Evolutionary conservation across 2,113 vertebrate genomes (phyloP), one percentile per base, ranked within the genome.

Genomic region (Carassius carassius): DNA sequence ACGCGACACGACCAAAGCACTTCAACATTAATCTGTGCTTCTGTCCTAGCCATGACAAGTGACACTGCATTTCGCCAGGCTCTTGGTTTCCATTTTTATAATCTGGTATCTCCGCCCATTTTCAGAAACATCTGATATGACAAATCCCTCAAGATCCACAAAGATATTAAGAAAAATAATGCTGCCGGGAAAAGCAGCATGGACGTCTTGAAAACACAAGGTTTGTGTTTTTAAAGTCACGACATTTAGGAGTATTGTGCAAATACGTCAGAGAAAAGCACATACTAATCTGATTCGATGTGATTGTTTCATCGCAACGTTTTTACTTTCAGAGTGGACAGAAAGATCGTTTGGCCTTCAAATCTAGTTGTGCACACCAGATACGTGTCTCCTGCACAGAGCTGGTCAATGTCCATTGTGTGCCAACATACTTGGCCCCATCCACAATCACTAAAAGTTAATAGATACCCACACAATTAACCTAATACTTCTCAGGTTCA

Each of bases 11-110:
- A 49, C 72, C 72, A 23, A 74, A 23, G 21, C 41, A 0, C 69
- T 21, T 72, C 69, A 13, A 49, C 41, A 74, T 74, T 25, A 47
- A 74, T 74, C 72, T 47, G 41, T 12, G n/a, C 72, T 74, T n/a
- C 37, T 44, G 72, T 74, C 41, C 72, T 25, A 25, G 41, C n/a
- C 41, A 74, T 73, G 70, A 73, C 70, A 73, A 47, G 41, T 0
- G 2, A 23, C 70, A 47, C 5, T 23, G 41, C 11, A 44, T 47
- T 44, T 47, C n/a, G 5, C 21, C n/a, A 5, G 21, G 5, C 37
- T 23, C 17, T 41, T 2, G 12, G 21, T 47, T 73, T 47, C 41
- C 70, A 74, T 74, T 47, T 73, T 23, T 25, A 12, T 70, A 14
- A 17, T 32, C 14, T 2, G 35, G 67, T 23, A 74, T 12, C 5